These are phyloP conservation scores for Hephaestus fuliginosus DNA, from an alignment of 2,797 vertebrate genomes.

Conservation along the genomic window DNA sequence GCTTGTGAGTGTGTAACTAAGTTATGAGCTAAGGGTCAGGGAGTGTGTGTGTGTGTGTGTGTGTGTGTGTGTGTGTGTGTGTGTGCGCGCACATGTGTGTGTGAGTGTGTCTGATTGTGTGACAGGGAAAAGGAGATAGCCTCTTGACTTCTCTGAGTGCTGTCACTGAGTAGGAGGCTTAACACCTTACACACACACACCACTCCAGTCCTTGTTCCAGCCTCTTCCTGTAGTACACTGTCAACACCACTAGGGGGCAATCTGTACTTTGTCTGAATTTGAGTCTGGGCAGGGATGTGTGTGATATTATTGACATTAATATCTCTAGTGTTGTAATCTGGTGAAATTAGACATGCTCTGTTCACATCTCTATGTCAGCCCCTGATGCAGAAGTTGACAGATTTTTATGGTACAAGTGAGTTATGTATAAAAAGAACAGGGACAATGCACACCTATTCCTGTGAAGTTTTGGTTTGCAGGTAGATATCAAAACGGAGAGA, in stretches of 20 bases:
- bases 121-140: conserved; percentile 45
- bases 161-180: conserved; percentile 51
- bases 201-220: neutral
- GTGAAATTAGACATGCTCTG: neutral
- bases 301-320: neutral
- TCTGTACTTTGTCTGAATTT: conserved; percentile 51
- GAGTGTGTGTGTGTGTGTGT: conserved; percentile 24
- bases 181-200: conserved; percentile 27
- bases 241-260: conserved; percentile 55
- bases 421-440: neutral
- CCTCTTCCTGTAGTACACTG: conserved; percentile 14
- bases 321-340: neutral
- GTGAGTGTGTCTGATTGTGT: conserved; percentile 23
- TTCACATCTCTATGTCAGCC: too few relatives aligned
- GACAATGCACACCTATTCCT: neutral
- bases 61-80: conserved; percentile 22
- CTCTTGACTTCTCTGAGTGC: conserved; percentile 58
- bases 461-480: neutral
- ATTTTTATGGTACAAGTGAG: neutral
- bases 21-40: neutral
- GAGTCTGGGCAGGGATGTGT: neutral
- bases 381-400: neutral
- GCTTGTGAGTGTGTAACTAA: conserved; percentile 37
- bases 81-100: conserved; percentile 25
- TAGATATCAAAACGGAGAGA: too few relatives aligned